Evolutionary conservation across 2,113 vertebrate genomes (phyloP), one percentile per base, ranked within the genome.

Genomic region (Plectropomus leopardus): DNA sequence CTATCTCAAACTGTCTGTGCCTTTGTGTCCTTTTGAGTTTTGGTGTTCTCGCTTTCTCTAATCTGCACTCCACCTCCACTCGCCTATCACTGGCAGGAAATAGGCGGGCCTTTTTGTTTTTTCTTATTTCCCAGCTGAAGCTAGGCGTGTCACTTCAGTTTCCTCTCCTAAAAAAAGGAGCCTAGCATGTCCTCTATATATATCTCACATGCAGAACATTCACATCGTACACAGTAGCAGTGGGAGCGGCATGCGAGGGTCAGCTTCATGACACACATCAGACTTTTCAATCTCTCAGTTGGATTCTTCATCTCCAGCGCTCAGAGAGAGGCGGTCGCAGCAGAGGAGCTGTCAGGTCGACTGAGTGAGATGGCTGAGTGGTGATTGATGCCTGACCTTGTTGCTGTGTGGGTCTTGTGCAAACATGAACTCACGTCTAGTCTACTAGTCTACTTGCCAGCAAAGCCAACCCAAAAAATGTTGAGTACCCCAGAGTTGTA

Each of bases 31-130:
- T 45, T 70, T 19, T 44, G 45, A 36, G 58, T 65, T 45, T 60
- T 30, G 19, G 57, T 73, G 74, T 60, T 80, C 50, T 86, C 53
- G 7, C 32, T 78, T 32, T 72, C 48, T 83, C 58, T 71, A 60
- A 81, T 84, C 80, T 83, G 34, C 66, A 7, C 81, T 76, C 47
- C 42, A 55, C 66, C 77, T 78, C 71, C 48, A 23, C 80, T 84
- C 15, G 23, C 57, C 58, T 67, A 32, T 86, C 80, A 83, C 75
- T 67, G 82, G 60, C 87, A 92, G 91, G 93, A 93, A 92, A 88
- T 85, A 65, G 88, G 86, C 57, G 59, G 75, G 71, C 26, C 48
- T 65, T 64, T 79, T 70, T 7, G n/a, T 40, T 78, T 23, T 77
- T 81, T 64, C 64, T 65, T 55, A 77, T 76, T 88, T 92, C 89